Conservation (phyloP, 2,888 invertebrate species). For the Doris montereyensis region DNA sequence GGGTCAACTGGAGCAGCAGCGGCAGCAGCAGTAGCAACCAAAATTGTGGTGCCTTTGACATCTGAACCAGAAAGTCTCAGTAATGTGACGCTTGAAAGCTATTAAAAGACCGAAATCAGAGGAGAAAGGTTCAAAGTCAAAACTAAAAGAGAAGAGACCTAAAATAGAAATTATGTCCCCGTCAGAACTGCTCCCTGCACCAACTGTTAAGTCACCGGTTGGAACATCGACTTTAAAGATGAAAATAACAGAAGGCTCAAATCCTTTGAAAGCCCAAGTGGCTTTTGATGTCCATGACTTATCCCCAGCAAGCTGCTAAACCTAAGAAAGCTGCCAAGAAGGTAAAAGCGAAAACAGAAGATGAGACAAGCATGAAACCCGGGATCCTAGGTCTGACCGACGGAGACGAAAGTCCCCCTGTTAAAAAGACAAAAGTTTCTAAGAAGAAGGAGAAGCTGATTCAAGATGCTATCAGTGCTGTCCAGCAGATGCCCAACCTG, state of each 20-base stretch:
- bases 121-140: neutral
- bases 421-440: slow-evolving; percentile 30
- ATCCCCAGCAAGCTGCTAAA: slow-evolving; percentile 44
- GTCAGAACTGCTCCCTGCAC: slow-evolving; percentile 6
- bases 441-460: slow-evolving; percentile 84
- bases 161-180: slow-evolving; percentile 22
- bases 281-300: slow-evolving; percentile 36
- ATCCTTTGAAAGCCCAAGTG: slow-evolving; percentile 32
- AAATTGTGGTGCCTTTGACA: slow-evolving; percentile 43
- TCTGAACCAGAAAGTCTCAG: slow-evolving; percentile 29
- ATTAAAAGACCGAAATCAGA: slow-evolving; percentile 41
- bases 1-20: too few species aligned
- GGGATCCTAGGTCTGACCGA: neutral
- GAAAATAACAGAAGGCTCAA: slow-evolving; percentile 37
- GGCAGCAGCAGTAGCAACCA: too few species aligned
- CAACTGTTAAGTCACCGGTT: neutral
- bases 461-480: slow-evolving; percentile 70
- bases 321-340: slow-evolving; percentile 45
- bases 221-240: slow-evolving; percentile 27
- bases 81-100: slow-evolving; percentile 35
- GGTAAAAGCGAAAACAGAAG: neutral
- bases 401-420: neutral
- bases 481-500: slow-evolving; percentile 47
- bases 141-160: slow-evolving; percentile 22
- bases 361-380: neutral